Conservation (phyloP, 1,140 invertebrate species). For the Psilanteris sp. region DNA sequence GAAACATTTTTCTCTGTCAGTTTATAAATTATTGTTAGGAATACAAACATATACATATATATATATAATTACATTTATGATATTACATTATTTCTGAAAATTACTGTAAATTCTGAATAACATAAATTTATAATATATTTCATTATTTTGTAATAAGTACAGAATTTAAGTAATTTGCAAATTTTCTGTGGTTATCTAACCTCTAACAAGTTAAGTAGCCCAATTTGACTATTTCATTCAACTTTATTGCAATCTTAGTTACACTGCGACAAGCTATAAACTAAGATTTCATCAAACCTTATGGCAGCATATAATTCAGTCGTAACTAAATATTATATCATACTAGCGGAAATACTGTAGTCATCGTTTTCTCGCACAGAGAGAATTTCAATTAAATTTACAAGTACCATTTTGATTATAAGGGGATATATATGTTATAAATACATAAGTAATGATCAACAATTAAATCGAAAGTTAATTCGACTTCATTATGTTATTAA, state of each 20-base stretch:
- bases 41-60: too few species aligned
- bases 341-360: conserved; percentile 24
- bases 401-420: conserved; percentile 22
- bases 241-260: conserved; percentile 24
- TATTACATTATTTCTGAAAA: too few species aligned
- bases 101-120: too few species aligned
- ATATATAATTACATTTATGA: too few species aligned
- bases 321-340: conserved; percentile 45
- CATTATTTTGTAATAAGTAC: too few species aligned
- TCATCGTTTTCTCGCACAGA: not conserved
- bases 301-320: conserved; percentile 36
- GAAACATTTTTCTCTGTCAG: too few species aligned
- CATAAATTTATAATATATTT: too few species aligned
- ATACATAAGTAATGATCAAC: conserved; percentile 24
- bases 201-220: conserved; percentile 9
- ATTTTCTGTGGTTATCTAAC: too few species aligned
- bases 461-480: too few species aligned
- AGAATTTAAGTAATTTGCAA: too few species aligned
- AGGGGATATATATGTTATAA: conserved; percentile 13
- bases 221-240: conserved; percentile 28
- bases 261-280: conserved; percentile 36
- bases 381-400: conserved; percentile 28
- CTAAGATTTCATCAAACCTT: conserved; percentile 47
- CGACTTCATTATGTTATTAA: too few species aligned
- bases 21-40: too few species aligned